Conservation (phyloP, 2,113 vertebrate species). For the Sebastes schlegelii region DNA sequence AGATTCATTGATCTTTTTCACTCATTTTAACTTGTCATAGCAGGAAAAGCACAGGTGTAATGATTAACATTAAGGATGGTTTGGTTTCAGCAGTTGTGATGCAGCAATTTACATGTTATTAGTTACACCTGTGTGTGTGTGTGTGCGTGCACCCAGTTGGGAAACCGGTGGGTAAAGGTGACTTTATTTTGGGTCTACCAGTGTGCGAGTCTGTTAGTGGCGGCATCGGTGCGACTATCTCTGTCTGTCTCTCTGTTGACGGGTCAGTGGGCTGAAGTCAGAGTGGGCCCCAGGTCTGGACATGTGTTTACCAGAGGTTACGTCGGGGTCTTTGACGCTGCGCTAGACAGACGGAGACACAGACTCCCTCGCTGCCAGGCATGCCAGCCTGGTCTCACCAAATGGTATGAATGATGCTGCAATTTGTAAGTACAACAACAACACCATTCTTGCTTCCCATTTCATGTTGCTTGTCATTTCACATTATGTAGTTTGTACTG, state of each 20-base stretch:
- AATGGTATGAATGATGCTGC: too few species aligned
- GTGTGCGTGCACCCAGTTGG: neutral
- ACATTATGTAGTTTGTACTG: too few species aligned
- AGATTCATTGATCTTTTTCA: neutral
- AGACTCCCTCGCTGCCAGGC: neutral
- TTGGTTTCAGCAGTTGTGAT: neutral
- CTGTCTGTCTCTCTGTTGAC: slow-evolving; percentile 12
- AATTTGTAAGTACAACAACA: too few species aligned
- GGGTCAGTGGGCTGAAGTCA: slow-evolving; percentile 10
- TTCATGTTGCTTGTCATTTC: too few species aligned
- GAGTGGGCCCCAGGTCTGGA: slow-evolving; percentile 15
- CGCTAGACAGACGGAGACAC: slow-evolving; percentile 18
- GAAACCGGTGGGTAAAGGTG: neutral
- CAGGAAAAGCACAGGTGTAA: too few species aligned
- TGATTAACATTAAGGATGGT: neutral
- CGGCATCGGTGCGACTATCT: neutral
- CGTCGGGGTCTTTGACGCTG: slow-evolving; percentile 37
- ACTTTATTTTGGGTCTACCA: neutral
- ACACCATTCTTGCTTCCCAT: too few species aligned
- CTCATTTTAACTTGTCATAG: neutral
- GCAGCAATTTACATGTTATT: neutral
- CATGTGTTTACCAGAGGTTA: slow-evolving; percentile 39
- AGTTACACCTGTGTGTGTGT: neutral
- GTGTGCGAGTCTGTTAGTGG: neutral
- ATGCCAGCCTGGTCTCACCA: too few species aligned